These are phyloP conservation scores for Caenorhabditis doughertyi DNA, from an alignment of 2,888 invertebrate genomes.

Conservation along the genomic window DNA sequence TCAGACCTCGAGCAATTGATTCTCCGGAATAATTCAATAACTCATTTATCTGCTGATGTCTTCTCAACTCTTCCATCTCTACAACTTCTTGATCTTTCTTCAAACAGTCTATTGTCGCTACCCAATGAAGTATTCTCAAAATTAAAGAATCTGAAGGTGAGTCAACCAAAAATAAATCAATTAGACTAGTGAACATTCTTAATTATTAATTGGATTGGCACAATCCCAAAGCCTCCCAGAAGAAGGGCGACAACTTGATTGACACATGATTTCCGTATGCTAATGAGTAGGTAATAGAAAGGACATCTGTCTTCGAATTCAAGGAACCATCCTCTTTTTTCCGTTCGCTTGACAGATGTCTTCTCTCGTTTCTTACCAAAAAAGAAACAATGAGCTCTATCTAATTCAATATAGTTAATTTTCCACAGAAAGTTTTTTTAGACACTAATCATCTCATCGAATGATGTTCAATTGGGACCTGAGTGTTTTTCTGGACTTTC, in stretches of 20 bases:
- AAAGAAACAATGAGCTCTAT: slow-evolving; percentile 31
- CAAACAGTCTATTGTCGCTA: slow-evolving; percentile 66
- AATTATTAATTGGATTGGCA: slow-evolving; percentile 54
- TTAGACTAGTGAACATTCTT: slow-evolving; percentile 1
- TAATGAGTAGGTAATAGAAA: slow-evolving; percentile 59
- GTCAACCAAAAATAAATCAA: slow-evolving; percentile 7
- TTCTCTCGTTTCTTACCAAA: background rate
- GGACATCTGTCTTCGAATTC: slow-evolving; percentile 53
- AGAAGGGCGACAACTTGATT: slow-evolving; percentile 48
- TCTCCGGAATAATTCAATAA: slow-evolving; percentile 69
- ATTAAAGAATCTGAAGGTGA: slow-evolving; percentile 68
- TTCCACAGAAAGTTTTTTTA: slow-evolving; percentile 51
- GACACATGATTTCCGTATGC: slow-evolving; percentile 53
- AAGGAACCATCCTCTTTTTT: slow-evolving; percentile 1
- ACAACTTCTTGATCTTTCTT: slow-evolving; percentile 61
- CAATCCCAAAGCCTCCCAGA: background rate
- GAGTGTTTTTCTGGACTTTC: slow-evolving; percentile 66
- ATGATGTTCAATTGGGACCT: slow-evolving; percentile 68
- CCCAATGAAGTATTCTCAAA: slow-evolving; percentile 68
- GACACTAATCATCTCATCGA: slow-evolving; percentile 65
- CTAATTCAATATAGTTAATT: slow-evolving; percentile 15
- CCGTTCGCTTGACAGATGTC: slow-evolving; percentile 36
- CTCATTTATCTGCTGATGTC: slow-evolving; percentile 67
- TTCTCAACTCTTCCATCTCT: slow-evolving; percentile 63
- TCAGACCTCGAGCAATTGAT: slow-evolving; percentile 69